phyloP scores from a whole-genome alignment of 2,113 vertebrate species.

The Lichenostomus cassidix region DNA sequence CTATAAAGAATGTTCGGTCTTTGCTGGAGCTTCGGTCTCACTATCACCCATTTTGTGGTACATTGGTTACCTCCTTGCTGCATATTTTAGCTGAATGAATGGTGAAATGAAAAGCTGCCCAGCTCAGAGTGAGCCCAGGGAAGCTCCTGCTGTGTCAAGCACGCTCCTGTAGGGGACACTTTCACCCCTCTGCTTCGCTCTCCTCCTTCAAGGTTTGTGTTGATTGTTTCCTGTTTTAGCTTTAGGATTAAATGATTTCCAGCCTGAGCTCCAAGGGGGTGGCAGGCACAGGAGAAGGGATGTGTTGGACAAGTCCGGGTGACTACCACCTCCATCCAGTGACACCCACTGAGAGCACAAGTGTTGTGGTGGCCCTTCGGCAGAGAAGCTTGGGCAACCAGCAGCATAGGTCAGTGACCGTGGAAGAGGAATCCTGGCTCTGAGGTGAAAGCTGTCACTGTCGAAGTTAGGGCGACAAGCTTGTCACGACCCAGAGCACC shows the following conservation, averaged over 20 bases:
- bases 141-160: background rate
- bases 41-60: background rate
- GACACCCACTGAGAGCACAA: background rate
- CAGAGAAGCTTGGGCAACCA: too few species aligned
- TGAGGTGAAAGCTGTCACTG: too few species aligned
- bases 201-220: background rate
- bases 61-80: background rate
- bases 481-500: too few species aligned
- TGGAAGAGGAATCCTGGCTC: too few species aligned
- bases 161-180: fast-evolving
- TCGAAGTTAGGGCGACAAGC: too few species aligned
- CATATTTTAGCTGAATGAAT: background rate
- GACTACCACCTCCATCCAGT: background rate
- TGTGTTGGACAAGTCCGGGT: background rate
- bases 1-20: background rate
- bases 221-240: background rate
- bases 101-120: background rate
- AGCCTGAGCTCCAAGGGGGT: background rate
- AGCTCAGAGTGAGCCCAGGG: background rate
- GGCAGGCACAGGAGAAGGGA: background rate
- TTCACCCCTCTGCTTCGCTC: background rate
- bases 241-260: background rate
- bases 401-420: too few species aligned
- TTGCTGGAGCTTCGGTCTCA: background rate
- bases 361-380: too few species aligned